Base-by-base conservation (phyloP, 2,888 invertebrate species). In the Archips crataeganus region DNA sequence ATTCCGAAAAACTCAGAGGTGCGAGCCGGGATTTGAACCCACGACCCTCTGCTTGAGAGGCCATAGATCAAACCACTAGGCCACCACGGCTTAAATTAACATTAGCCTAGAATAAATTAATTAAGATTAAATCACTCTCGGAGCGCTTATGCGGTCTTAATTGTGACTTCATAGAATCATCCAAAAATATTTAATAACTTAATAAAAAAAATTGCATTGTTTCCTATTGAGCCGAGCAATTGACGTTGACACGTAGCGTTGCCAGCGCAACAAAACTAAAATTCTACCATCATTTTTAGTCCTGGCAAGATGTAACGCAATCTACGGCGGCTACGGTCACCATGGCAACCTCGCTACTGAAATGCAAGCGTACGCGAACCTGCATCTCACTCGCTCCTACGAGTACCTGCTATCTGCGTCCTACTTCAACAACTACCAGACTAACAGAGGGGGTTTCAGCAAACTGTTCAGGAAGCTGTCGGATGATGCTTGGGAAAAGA, bases 361-460 rank as follows among this genome's bases (percentile, higher is more conserved):
- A 71, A 80, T 95, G 75, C 91, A 82, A 87, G 95, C 84, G 67
- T 97, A 95, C 84, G 95, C 95, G 60, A 96, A 96, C 81, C 89
- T 95, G 1, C 96, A 97, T 79, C 90, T 98, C 45, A 95, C 95
- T 70, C 94, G 96, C n/a, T 98, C 97, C 0, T 97, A 96, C 82
- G 96, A 97, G 76, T 97, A 96, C 81, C 92, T 98, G 10, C 90
- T 97, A 2, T 95, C 97, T 86, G 95, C 97, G 0, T 96, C 97
- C 0, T 96, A 97, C 87, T 98, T 97, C 89, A 96, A 96, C 81
- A 97, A 97, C 82, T 97, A 96, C 86, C 95, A 96, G 84, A 96
- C 96, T 42, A 97, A 97, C 90, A 95, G 98, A 45, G 95, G 94
- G 34, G 98, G 98, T 3, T 97, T 98, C 89, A 95, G 96, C 80